These are phyloP conservation scores for Forbesichthys papilliferus DNA, from an alignment of 2,113 vertebrate species.

Conservation along the genomic window DNA sequence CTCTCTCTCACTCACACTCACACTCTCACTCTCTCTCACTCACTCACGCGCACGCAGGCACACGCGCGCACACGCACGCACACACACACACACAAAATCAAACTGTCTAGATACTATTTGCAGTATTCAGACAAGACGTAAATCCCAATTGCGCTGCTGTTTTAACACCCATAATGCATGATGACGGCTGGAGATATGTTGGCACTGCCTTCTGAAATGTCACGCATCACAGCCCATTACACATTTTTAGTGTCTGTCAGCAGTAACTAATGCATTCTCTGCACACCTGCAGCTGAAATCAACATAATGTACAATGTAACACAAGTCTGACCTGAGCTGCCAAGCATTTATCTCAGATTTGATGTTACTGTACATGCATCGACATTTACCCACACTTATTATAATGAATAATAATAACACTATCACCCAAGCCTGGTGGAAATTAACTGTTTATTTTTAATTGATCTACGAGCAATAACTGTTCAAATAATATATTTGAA, in stretches of 20 bases:
- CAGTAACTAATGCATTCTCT: neutral
- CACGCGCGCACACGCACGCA: neutral
- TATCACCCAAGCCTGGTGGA: no score
- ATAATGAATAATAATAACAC: no score
- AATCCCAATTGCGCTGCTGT: neutral
- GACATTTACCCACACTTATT: neutral
- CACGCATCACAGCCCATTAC: neutral
- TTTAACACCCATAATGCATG: neutral
- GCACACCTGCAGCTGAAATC: slow-evolving; percentile 18
- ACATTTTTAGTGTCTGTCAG: neutral
- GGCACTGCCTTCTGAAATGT: neutral
- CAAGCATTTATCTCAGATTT: neutral
- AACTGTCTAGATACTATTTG: neutral
- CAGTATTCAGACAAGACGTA: neutral
- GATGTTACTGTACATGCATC: neutral
- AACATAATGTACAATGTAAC: slow-evolving; percentile 2
- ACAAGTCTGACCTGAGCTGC: neutral
- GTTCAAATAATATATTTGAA: no score
- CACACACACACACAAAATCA: slow-evolving; percentile 1
- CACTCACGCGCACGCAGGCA: neutral
- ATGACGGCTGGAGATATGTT: neutral
- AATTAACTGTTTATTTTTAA: no score
- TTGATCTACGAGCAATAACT: no score
- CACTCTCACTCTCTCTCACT: neutral
- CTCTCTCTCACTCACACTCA: neutral